Evolutionary conservation across 2,113 vertebrate genomes (phyloP).

Genomic region (Paramormyrops kingsleyae): DNA sequence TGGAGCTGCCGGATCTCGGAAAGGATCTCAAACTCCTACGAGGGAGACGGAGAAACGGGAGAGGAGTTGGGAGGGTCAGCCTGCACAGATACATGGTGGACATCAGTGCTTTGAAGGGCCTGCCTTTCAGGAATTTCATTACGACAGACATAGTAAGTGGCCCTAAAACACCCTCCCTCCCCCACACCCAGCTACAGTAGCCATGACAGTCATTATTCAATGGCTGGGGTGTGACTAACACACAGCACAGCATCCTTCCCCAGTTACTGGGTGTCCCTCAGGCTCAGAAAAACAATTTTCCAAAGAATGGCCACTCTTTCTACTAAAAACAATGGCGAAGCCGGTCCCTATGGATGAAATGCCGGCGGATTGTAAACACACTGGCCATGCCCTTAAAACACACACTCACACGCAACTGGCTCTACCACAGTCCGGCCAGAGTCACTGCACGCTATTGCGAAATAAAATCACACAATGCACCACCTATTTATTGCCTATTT

Average conservation of each 20-base stretch:
- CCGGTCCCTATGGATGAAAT: neutral
- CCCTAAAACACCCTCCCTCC: neutral
- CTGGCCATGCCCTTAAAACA: neutral
- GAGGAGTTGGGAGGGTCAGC: neutral
- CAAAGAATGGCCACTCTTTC: neutral
- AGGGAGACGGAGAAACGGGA: neutral
- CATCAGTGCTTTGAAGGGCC: neutral
- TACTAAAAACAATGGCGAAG: neutral
- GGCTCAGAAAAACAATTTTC: neutral
- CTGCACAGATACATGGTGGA: neutral
- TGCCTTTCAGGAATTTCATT: no score
- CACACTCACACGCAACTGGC: neutral
- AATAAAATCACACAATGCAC: neutral
- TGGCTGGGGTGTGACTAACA: neutral
- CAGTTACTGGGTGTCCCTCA: neutral
- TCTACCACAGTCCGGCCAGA: neutral
- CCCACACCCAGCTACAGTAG: neutral
- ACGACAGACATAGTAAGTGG: neutral
- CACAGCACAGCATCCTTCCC: neutral
- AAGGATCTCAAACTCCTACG: constrained; percentile 78
- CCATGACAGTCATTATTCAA: neutral
- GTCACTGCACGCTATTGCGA: neutral
- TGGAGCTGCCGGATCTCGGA: constrained; percentile 74
- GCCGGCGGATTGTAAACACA: neutral
- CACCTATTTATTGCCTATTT: neutral